Evolutionary conservation across 1,140 invertebrate genomes (phyloP).

Genomic region (Papilio dardanus): DNA sequence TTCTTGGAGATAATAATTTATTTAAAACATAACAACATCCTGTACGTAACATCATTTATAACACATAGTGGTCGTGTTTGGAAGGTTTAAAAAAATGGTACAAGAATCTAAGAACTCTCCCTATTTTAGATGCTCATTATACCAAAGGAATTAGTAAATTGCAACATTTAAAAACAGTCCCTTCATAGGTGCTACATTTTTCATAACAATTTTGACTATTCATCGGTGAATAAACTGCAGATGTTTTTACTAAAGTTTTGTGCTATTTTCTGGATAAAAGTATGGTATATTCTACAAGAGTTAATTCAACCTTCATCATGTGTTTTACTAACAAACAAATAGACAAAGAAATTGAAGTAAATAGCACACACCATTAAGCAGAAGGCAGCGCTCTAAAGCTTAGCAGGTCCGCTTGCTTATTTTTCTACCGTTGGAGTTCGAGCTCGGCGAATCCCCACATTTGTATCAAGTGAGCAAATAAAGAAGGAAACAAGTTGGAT

Average conservation of each 20-base stretch:
- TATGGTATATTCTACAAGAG: not conserved
- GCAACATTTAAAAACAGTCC: not conserved
- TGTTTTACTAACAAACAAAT: not conserved
- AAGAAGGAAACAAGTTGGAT: constrained; percentile 80
- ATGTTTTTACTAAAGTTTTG: not conserved
- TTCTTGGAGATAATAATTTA: not conserved
- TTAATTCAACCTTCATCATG: not conserved
- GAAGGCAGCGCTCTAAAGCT: constrained; percentile 37
- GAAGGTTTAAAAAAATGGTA: too few species aligned
- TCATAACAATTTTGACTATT: not conserved
- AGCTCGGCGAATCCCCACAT: constrained; percentile 62
- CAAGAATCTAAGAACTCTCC: too few species aligned
- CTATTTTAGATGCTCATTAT: not conserved
- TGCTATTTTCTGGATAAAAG: too few species aligned
- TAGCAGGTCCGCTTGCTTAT: constrained; percentile 43
- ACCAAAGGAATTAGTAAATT: not conserved
- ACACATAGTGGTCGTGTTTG: too few species aligned
- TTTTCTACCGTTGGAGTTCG: constrained; percentile 50
- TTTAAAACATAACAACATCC: not conserved
- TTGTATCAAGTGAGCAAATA: constrained; percentile 80
- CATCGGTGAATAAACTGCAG: too few species aligned
- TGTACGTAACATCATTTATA: not conserved
- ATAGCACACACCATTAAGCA: constrained; percentile 28
- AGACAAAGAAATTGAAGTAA: not conserved
- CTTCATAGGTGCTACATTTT: not conserved